Base-by-base conservation (phyloP, 2,113 vertebrate genomes). In the Leucosticte australis region DNA sequence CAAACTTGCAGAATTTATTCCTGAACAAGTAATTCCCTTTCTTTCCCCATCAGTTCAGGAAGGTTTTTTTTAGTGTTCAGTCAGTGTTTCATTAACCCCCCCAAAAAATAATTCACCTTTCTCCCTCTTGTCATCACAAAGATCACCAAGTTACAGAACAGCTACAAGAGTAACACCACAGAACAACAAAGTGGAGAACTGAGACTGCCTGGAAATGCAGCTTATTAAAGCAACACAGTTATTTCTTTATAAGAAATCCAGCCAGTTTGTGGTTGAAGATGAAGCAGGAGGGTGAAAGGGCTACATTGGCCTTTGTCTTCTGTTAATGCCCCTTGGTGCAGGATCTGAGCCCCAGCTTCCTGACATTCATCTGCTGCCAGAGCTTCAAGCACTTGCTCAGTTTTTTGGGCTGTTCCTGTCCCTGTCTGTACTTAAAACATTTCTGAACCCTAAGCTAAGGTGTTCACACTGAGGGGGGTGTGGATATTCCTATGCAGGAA, bases 41-140 rank as follows among this genome's bases (percentile, higher is more conserved):
- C 41, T 37, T 60, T 35, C 10, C 28, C 5, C 26, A 42, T 8
- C 55, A 69, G 21, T 33, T 42, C 17, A 62, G 31, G 26, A n/a
- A 26, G 15, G 0, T 1, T 15, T 23, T 47, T 52, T 63, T 44
- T 9, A 0, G 20, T 8, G 3, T 44, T 53, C 18, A 46, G 12
- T 55, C 33, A 59, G 10, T 42, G 23, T 60, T 92, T 83, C 59
- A 70, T 49, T 74, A 80, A 80, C 12, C 3, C 1, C 14, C 28
- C 20, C 19, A 18, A 7, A 22, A 56, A 80, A 41, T 12, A 86
- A 56, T 37, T 56, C 47, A 59, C 35, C 13, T 70, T 80, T 63
- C 50, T 81, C 18, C 31, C 14, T 53, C 39, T 65, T 70, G 26
- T 28, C 35, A 70, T 67, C 46, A 67, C 71, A 74, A 83, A 74